Evolutionary conservation across 2,113 vertebrate species (phyloP), one percentile per base, ranked within the genome.

Genomic region (Pipa parva): DNA sequence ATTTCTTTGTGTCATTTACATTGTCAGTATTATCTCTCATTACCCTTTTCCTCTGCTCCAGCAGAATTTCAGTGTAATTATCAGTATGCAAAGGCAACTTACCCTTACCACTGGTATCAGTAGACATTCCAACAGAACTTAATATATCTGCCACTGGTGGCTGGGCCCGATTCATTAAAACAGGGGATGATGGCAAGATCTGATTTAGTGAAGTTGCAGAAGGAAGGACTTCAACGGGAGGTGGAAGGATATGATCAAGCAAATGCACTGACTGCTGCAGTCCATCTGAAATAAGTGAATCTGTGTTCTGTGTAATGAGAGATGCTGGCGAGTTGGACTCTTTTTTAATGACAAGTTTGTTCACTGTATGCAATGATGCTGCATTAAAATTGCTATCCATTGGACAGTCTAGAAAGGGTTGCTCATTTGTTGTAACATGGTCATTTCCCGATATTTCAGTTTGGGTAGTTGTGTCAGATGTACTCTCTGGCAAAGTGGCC

Each of bases 11-110:
- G 49, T 78, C 59, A 55, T 73, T 73, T 76, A 58, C 6, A 62
- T 24, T 15, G 56, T 80, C 72, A 59, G 51, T 70, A 70, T 28
- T 10, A 21, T 59, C 72, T 73, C 62, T 2, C 28, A 75, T 24
- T 65, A 61, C 5, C 51, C 81, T 57, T 64, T 82, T 85, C 60
- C 77, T 79, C 77, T 75, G 81, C 72, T 79, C 86, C 28, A 69
- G 69, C 27, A 83, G 76, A 60, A 74, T 84, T 15, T 79, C 79
- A 67, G 74, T 63, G 2, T 85, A 66, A 49, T 79, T 85, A 56
- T 86, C 84, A 54, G 73, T 82, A 60, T 87, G 74, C 27, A 79
- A 37, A 60, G 77, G 50, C 18, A 87, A 46, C 27, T 84, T 83
- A 71, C 81, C 49, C 20, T 59, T 72, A 64, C 74, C 64, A 17